Evolutionary conservation across 2,888 invertebrate species (phyloP).

Genomic region (Tenodera sinensis): DNA sequence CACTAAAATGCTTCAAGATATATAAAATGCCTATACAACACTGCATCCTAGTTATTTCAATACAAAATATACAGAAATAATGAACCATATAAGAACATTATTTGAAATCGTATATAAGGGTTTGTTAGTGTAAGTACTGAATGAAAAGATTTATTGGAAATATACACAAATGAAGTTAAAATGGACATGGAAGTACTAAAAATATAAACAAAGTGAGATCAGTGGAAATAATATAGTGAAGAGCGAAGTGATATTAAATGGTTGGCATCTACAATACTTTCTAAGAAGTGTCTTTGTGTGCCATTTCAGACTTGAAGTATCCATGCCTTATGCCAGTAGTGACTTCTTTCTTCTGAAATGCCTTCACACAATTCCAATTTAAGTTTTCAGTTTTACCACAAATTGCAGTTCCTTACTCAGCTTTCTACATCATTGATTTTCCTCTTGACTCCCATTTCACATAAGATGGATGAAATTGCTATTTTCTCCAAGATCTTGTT

Average conservation of each 20-base stretch:
- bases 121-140: not conserved
- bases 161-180: not conserved
- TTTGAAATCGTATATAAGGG: not conserved
- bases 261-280: not conserved
- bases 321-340: not conserved
- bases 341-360: not conserved
- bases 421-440: constrained; percentile 12
- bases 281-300: not conserved
- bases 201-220: not conserved
- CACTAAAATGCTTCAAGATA: not conserved
- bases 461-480: not conserved
- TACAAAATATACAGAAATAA: not conserved
- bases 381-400: not conserved
- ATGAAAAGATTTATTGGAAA: not conserved
- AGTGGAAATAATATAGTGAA: not conserved
- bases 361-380: not conserved
- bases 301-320: not conserved
- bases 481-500: not conserved
- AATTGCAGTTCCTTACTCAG: not conserved
- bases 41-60: too few species aligned
- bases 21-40: not conserved
- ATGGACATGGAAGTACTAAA: not conserved
- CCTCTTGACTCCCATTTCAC: constrained; percentile 10
- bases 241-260: not conserved
- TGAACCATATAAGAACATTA: not conserved